Evolutionary conservation across 2,888 invertebrate species (phyloP).

Genomic region (Eledona agricola): DNA sequence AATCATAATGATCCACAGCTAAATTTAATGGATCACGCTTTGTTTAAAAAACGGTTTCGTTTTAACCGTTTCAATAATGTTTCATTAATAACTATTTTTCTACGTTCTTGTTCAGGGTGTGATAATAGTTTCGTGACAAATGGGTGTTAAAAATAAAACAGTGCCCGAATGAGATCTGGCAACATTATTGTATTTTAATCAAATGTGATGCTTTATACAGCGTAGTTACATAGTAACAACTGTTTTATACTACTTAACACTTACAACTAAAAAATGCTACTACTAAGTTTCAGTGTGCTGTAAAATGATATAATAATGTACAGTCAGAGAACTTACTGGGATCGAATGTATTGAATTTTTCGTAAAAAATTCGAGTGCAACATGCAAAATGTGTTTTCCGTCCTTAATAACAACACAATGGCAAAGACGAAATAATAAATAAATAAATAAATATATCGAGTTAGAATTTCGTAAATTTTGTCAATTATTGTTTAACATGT

Average conservation of each 20-base stretch:
- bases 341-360: slow-evolving; percentile 43
- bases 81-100: no score
- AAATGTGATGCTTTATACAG: slow-evolving; percentile 71
- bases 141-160: slow-evolving; percentile 13
- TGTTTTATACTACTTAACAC: slow-evolving; percentile 69
- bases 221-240: slow-evolving; percentile 79
- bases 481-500: slow-evolving; percentile 44
- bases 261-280: slow-evolving; percentile 75
- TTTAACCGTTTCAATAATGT: no score
- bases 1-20: no score
- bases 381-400: slow-evolving; percentile 57
- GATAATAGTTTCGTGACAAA: neutral
- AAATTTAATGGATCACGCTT: no score
- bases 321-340: slow-evolving; percentile 59
- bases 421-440: slow-evolving; percentile 46
- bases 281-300: slow-evolving; percentile 64
- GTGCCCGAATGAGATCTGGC: slow-evolving; percentile 65
- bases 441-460: slow-evolving; percentile 25
- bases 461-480: slow-evolving; percentile 51
- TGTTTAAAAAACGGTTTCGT: no score
- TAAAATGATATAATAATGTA: slow-evolving; percentile 61
- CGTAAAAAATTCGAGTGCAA: slow-evolving; percentile 56
- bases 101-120: no score
- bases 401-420: slow-evolving; percentile 52
- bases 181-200: slow-evolving; percentile 75